Evolutionary conservation across 1,140 invertebrate genomes (phyloP).

Genomic region (Helicorthomorpha holstii): DNA sequence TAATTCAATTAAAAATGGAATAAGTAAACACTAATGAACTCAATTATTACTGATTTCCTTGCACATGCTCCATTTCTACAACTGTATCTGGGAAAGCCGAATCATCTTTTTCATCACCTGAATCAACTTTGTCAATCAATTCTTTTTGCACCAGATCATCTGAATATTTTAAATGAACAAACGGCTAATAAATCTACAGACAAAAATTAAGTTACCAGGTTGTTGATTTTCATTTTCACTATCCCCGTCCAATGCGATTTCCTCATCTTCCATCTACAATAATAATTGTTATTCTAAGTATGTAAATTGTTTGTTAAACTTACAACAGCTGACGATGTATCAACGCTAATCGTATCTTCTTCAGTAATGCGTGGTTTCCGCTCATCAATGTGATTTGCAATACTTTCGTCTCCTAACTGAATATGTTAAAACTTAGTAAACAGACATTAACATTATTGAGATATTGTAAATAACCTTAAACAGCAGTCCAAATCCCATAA

Average conservation of each 20-base stretch:
- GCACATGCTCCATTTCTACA: slow-evolving; percentile 26
- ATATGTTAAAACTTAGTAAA: slow-evolving; percentile 4
- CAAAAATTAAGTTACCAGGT: not conserved
- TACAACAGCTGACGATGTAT: too few species aligned
- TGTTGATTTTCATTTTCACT: slow-evolving; percentile 4
- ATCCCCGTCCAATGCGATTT: slow-evolving; percentile 20
- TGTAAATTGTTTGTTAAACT: too few species aligned
- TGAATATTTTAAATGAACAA: not conserved
- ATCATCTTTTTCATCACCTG: not conserved
- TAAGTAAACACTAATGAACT: too few species aligned
- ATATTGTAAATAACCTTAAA: slow-evolving; percentile 7
- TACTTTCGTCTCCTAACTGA: slow-evolving; percentile 25
- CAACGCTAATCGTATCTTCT: too few species aligned
- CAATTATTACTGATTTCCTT: slow-evolving; percentile 24
- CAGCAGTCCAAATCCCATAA: slow-evolving; percentile 85
- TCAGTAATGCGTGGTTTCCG: too few species aligned
- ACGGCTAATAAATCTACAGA: not conserved
- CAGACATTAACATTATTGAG: not conserved
- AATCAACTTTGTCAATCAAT: not conserved
- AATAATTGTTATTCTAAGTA: too few species aligned
- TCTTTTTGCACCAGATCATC: not conserved
- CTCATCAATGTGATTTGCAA: slow-evolving; percentile 25
- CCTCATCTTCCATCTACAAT: slow-evolving; percentile 19
- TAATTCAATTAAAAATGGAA: too few species aligned
- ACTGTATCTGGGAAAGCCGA: slow-evolving; percentile 34